Evolutionary conservation across 2,113 vertebrate genomes (phyloP).

Genomic region (Hydrolagus affinis): DNA sequence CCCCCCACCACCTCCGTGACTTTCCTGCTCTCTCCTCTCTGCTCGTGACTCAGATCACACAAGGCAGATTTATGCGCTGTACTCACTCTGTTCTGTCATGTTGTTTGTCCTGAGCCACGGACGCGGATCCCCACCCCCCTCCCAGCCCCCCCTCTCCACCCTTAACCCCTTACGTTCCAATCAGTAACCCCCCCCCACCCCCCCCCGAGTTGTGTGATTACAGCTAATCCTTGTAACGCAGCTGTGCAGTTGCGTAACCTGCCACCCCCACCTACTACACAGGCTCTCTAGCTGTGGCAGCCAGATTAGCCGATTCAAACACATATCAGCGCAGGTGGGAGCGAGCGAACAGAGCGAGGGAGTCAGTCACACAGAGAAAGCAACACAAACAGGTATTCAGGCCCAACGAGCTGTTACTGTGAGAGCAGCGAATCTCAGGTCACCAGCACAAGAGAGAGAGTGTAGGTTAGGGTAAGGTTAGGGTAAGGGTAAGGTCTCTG

Average conservation of each 20-base stretch:
- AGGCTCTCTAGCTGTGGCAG: background rate
- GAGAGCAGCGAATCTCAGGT: too few species aligned
- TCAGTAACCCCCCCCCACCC: too few species aligned
- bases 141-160: too few species aligned
- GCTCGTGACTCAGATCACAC: constrained; percentile 18
- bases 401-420: too few species aligned
- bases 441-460: too few species aligned
- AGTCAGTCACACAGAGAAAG: too few species aligned
- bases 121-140: too few species aligned
- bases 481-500: too few species aligned
- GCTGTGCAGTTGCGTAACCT: background rate
- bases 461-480: too few species aligned
- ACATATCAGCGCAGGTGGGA: background rate
- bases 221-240: background rate
- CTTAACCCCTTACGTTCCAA: background rate
- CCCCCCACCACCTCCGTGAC: constrained; percentile 26
- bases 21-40: constrained; percentile 43
- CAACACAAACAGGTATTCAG: too few species aligned
- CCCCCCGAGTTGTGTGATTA: background rate
- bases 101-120: constrained; percentile 21
- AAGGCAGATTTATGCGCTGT: background rate
- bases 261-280: constrained; percentile 22
- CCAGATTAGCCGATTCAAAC: background rate
- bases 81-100: background rate
- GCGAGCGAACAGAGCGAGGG: background rate